Evolutionary conservation across 2,797 vertebrate species (phyloP).

Genomic region (Enteromius viviparus): DNA sequence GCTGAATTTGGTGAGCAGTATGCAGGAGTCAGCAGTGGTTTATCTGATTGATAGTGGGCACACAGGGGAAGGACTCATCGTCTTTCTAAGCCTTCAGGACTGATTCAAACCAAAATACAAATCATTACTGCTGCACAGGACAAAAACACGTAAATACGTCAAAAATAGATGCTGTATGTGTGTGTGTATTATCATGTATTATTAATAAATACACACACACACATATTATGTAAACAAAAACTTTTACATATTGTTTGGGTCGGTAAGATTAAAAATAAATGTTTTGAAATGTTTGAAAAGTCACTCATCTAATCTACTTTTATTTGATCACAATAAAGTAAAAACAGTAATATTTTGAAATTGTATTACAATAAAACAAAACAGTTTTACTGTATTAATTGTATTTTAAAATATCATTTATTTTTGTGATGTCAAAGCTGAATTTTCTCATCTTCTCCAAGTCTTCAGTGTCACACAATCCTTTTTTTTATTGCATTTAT

Average conservation of each 20-base stretch:
- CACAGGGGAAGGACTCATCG: background rate
- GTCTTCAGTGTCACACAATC: background rate
- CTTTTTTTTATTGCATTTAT: background rate
- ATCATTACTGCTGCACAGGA: background rate
- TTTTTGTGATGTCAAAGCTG: background rate
- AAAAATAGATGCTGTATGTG: no score
- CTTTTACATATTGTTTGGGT: background rate
- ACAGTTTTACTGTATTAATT: background rate
- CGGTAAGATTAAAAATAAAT: background rate
- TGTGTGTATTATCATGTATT: no score
- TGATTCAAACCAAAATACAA: background rate
- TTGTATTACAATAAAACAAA: background rate
- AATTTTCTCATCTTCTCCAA: background rate
- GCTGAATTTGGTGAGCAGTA: background rate
- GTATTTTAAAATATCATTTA: background rate
- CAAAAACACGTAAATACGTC: background rate
- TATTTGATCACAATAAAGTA: background rate
- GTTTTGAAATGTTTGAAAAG: background rate
- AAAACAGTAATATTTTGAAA: background rate
- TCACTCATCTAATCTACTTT: background rate
- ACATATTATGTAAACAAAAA: no score
- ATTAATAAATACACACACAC: no score
- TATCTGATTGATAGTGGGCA: background rate
- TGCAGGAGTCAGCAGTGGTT: conserved; percentile 24
- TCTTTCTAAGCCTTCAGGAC: background rate